Base-by-base conservation (phyloP, 2,113 vertebrate genomes). In the Anhinga anhinga region DNA sequence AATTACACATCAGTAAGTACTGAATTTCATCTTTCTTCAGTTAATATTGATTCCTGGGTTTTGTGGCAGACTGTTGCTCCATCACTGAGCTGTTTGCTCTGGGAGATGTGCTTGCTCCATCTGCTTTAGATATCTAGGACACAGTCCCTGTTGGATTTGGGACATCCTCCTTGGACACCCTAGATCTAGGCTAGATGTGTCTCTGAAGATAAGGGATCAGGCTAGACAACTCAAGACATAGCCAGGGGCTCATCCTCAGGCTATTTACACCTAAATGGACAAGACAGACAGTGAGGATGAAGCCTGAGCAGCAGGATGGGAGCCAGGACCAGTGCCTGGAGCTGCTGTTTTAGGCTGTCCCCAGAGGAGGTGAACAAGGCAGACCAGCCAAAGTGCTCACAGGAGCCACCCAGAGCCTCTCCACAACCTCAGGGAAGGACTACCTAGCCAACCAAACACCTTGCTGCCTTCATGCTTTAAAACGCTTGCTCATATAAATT, bases 1-100 rank as follows among this genome's bases (percentile, higher is more conserved):
- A 91, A 56, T 47, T 58, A 19, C 78, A 73, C 86, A 73, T 70
- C 97, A 59, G 95, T 97, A 95, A 97, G 96, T 95, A 93, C 62
- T 11, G 8, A 34, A 58, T 65, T 85, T 73, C 20, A 42, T n/a
- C 22, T 82, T 32, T 58, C 73, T 67, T 38, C 23, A 44, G 42
- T 36, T 80, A 32, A 61, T 26, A 69, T 1, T 32, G 10, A 66
- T 59, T 49, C 40, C 36, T 53, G 36, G 10, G 23, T 79, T 67
- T 62, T 84, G 40, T 52, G 29, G 20, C 38, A 65, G 16, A 27
- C 13, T 63, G 13, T n/a, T 71, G 56, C 19, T 78, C 50, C 34
- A 61, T 72, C 47, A 11, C 34, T 61, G 19, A 26, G 38, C 25
- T 62, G 36, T 88, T 95, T 82, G 44, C 73, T 82, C 11, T 47